These are phyloP conservation scores for Cichladusa arquata DNA, from an alignment of 2,113 vertebrate genomes.

Conservation along the genomic window DNA sequence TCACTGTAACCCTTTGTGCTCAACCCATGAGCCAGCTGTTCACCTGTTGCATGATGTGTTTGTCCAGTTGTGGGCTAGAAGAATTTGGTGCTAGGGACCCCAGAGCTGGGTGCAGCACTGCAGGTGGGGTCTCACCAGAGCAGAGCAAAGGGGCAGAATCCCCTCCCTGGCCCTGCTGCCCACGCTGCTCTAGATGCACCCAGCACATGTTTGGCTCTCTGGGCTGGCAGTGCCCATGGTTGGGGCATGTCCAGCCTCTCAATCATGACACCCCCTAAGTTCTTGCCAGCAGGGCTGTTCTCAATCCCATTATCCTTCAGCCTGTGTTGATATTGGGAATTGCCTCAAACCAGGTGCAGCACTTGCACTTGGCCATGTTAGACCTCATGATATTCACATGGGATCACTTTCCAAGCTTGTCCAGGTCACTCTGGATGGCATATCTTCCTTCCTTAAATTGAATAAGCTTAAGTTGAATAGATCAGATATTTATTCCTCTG, in stretches of 20 bases:
- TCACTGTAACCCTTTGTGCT: not conserved
- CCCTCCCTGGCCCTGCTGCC: too few relatives aligned
- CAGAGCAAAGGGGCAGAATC: too few relatives aligned
- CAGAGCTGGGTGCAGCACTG: not conserved
- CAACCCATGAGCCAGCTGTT: not conserved
- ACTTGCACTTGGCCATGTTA: not conserved
- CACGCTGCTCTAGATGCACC: not conserved
- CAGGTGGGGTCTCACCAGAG: not conserved
- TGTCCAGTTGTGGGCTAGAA: not conserved
- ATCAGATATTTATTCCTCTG: not conserved
- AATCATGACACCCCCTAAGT: too few relatives aligned
- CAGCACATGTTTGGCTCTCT: not conserved
- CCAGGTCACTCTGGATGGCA: not conserved
- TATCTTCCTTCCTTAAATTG: not conserved
- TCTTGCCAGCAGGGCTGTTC: not conserved
- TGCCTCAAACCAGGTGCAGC: not conserved
- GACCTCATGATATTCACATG: not conserved
- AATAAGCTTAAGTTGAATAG: not conserved
- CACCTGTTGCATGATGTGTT: accelerated
- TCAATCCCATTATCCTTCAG: not conserved
- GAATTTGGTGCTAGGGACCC: too few relatives aligned
- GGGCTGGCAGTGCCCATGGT: not conserved
- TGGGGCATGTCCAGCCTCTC: not conserved
- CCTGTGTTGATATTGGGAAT: not conserved
- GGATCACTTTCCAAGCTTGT: not conserved